Conservation (phyloP, 2,113 vertebrate species). For the Apteryx mantelli region DNA sequence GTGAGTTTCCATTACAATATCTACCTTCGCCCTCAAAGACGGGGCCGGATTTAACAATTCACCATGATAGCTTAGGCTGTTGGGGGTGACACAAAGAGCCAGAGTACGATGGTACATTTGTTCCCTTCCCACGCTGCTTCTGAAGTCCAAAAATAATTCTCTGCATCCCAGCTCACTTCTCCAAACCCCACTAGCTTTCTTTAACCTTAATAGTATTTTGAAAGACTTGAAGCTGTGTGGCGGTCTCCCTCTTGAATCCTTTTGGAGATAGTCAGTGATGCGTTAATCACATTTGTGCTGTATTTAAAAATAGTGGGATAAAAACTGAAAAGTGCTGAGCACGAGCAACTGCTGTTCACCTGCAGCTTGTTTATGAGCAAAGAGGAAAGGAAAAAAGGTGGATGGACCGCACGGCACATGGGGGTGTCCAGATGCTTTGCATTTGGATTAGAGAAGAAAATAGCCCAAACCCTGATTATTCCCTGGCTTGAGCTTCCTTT, state of each 20-base stretch:
- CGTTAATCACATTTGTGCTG: slow-evolving; percentile 41
- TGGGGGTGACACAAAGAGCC: not conserved
- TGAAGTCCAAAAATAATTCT: not conserved
- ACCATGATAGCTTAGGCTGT: not conserved
- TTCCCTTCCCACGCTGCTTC: not conserved
- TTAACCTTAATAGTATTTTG: slow-evolving; percentile 38
- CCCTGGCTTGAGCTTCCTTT: not conserved
- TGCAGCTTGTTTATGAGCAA: slow-evolving; percentile 35
- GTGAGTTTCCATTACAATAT: not conserved
- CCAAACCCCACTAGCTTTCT: not conserved
- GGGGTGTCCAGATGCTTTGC: not conserved
- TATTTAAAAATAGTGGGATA: slow-evolving; percentile 32
- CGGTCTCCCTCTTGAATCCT: not conserved
- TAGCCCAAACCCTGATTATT: not conserved
- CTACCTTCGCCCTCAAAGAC: not conserved
- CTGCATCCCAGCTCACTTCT: accelerated
- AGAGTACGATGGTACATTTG: not conserved
- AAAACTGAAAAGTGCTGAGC: slow-evolving; percentile 43
- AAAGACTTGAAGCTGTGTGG: not conserved
- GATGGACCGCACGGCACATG: not conserved
- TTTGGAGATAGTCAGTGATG: slow-evolving; percentile 57
- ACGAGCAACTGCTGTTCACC: not conserved
- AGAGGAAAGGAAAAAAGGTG: not conserved
- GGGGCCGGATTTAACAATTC: not conserved
- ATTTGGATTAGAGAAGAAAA: not conserved